Evolutionary conservation across 1,140 invertebrate genomes (phyloP).

Genomic region (Drosophila burlai): DNA sequence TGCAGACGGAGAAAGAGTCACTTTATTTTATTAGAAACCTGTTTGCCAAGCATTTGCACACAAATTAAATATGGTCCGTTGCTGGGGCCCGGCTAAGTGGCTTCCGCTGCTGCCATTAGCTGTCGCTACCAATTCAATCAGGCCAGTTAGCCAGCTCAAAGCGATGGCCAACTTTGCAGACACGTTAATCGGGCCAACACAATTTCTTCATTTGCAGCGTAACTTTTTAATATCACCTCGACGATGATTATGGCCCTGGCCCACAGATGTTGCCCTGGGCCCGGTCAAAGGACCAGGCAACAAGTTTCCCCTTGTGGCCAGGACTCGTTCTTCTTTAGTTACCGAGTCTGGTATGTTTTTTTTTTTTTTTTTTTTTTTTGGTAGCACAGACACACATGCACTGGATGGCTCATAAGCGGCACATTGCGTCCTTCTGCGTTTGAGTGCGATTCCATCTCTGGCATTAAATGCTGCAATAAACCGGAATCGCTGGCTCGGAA

Average conservation of each 20-base stretch:
- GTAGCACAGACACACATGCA: conserved; percentile 34
- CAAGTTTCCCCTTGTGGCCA: conserved; percentile 18
- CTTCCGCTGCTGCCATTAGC: conserved; percentile 28
- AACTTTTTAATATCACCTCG: conserved; percentile 56
- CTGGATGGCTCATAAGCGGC: conserved; percentile 54
- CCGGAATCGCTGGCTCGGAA: conserved; percentile 54
- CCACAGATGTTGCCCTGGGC: not conserved
- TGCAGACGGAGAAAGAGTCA: conserved; percentile 42
- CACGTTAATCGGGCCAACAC: conserved; percentile 66
- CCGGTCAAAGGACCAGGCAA: conserved; percentile 14
- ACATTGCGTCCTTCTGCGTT: conserved; percentile 51
- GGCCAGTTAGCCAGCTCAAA: conserved; percentile 49
- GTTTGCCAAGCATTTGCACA: conserved; percentile 65
- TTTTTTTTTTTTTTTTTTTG: not conserved
- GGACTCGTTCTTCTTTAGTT: not conserved
- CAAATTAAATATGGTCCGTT: conserved; percentile 66
- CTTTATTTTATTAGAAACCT: conserved; percentile 81
- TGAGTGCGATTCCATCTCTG: conserved; percentile 58
- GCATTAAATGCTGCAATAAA: conserved; percentile 69
- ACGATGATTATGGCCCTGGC: conserved; percentile 10
- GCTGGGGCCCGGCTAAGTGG: conserved; percentile 36
- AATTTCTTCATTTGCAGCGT: conserved; percentile 67
- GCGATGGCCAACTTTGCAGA: conserved; percentile 36
- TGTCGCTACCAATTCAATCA: conserved; percentile 66
- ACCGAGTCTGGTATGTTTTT: not conserved